A percentile compares a stretch with the other conserved stretches of the same genome.
Evolutionary conservation across 2,888 invertebrate genomes (phyloP).

Genomic region (Phlogophora meticulosa): DNA sequence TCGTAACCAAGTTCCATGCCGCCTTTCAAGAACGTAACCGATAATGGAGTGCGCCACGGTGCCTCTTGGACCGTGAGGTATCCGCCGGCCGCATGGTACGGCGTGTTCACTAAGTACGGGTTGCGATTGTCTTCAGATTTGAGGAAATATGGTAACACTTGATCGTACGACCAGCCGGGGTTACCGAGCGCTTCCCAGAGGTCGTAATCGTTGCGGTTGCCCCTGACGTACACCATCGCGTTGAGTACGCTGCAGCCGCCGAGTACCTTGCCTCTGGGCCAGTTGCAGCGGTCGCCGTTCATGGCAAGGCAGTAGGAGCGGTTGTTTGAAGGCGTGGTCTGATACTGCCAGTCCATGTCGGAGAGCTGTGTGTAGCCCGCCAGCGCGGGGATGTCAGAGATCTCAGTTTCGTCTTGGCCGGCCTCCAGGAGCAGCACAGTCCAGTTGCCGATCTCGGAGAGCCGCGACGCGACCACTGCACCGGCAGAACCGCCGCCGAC

Average conservation of each 20-base stretch:
- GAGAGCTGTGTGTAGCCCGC: slow-evolving; percentile 96
- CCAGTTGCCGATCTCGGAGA: slow-evolving; percentile 96
- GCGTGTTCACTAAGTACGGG: slow-evolving; percentile 94
- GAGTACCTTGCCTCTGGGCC: slow-evolving; percentile 97
- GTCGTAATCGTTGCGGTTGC: slow-evolving; percentile 96
- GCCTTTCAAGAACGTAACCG: slow-evolving; percentile 95
- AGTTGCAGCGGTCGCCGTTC: slow-evolving; percentile 96
- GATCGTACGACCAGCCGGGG: slow-evolving; percentile 96
- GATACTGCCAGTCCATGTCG: slow-evolving; percentile 97
- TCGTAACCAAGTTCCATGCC: slow-evolving; percentile 96
- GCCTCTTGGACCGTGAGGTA: slow-evolving; percentile 96
- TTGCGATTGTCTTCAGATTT: slow-evolving; percentile 97
- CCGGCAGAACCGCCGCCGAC: slow-evolving; percentile 97
- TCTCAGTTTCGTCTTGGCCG: slow-evolving; percentile 96
- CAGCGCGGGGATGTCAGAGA: slow-evolving; percentile 96
- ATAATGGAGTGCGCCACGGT: slow-evolving; percentile 95
- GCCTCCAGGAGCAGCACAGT: slow-evolving; percentile 96
- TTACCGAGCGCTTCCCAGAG: slow-evolving; percentile 96
- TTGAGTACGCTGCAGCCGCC: slow-evolving; percentile 97
- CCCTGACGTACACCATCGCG: slow-evolving; percentile 97
- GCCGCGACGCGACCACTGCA: slow-evolving; percentile 96
- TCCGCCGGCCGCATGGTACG: slow-evolving; percentile 95
- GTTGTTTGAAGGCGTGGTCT: slow-evolving; percentile 95
- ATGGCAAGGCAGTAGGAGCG: slow-evolving; percentile 96
- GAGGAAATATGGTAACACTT: slow-evolving; percentile 95